Evolutionary conservation across 2,113 vertebrate species (phyloP), one percentile per base, ranked within the genome.

Genomic region (Onychostruthus taczanowskii): DNA sequence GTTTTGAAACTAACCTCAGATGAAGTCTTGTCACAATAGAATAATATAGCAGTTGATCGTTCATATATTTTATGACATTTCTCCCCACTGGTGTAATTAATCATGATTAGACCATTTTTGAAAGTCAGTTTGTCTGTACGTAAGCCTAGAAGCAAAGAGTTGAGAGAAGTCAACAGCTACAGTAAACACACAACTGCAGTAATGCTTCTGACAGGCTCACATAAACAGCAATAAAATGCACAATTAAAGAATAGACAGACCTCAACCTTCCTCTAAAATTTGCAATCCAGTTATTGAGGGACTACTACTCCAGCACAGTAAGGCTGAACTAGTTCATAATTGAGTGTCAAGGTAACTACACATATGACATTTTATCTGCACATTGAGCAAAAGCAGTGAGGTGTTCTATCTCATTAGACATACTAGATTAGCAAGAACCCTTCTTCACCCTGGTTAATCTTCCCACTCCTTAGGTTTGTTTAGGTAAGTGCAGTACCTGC

Each of bases 1-100:
- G 13, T 49, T 90, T 68, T 79, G 49, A 82, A 82, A 96, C 98
- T 97, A 91, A 99, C 99, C 86, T 98, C 96, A 70, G 97, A 95
- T 27, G 91, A 96, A 94, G 97, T 97, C 30, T 97, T 98, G 97
- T 98, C 98, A 72, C 99, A 99, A 73, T 98, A 98, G 97, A 99
- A 99, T 33, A 98, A 96, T 93, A 99, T 98, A 84, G 98, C 97
- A 1, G 99, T 99, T 22, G 99, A 99, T 31, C 99, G 97, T 7
- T 98, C 63, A 16, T 99, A 99, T 46, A 99, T 97, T 55, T 97
- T 97, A 78, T 99, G 99, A 91, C 99, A 99, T 15, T 41, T 93
- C 16, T 99, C 99, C 28, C 99, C 99, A 3, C 35, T 95, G 0
- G 98, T 99, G 92, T 99, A 99, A 97, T 99, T 99, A 85, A 99